These are phyloP conservation scores for Lasioglossum villosulum DNA, from an alignment of 2,888 invertebrate species.

Conservation along the genomic window DNA sequence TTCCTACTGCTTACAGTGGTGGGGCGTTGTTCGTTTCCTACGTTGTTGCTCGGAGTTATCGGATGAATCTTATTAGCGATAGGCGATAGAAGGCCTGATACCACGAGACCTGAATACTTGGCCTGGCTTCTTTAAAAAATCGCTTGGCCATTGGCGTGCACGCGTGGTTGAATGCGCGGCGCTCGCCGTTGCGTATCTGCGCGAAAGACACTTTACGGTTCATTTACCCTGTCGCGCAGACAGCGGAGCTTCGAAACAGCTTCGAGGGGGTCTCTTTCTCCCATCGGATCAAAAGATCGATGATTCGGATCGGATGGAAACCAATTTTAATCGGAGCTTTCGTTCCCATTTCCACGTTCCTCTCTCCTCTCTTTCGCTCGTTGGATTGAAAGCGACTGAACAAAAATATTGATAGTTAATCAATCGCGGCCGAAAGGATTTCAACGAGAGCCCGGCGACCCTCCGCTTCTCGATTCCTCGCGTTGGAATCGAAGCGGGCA, in stretches of 20 bases:
- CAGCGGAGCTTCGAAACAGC: constrained; percentile 47
- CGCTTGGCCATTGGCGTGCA: constrained; percentile 7
- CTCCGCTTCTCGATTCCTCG: background rate
- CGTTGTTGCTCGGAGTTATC: background rate
- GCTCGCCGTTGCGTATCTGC: constrained; percentile 39
- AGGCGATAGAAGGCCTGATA: background rate
- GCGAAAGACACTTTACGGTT: constrained; percentile 72
- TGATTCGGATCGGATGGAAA: constrained; percentile 18
- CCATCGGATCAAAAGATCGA: constrained; percentile 26
- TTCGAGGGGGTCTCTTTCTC: constrained; percentile 17
- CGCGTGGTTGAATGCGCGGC: constrained; percentile 49
- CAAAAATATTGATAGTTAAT: constrained; percentile 33
- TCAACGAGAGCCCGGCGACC: background rate
- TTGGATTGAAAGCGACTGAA: background rate
- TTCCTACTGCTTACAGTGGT: too few species aligned
- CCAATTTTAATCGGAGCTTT: constrained; percentile 24
- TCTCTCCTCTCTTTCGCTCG: background rate
- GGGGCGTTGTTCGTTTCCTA: background rate
- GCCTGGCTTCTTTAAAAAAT: background rate
- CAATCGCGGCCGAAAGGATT: background rate
- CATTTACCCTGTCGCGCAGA: constrained; percentile 70
- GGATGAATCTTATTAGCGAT: constrained; percentile 8
- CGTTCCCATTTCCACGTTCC: background rate
- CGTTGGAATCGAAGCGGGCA: background rate
- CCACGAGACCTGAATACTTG: background rate